Base-by-base conservation (phyloP, 1,140 invertebrate species). In the Oppia nitens region DNA sequence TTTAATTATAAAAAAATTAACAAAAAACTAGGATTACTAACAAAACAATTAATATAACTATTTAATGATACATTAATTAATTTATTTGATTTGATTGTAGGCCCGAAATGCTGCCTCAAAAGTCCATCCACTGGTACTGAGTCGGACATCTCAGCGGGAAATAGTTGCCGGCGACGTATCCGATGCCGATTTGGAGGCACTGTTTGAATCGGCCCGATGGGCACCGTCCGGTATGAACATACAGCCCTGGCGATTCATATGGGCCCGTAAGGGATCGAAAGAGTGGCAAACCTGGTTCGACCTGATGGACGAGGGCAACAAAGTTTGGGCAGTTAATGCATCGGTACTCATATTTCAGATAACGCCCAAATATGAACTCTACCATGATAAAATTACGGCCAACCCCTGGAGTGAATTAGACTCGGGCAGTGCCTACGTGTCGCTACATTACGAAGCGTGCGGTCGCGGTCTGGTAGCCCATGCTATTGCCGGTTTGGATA, bases 151-250 rank as follows among this genome's bases (percentile, higher is more conserved):
- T 21, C 26, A 47, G 28, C 29, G 55, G 17, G 29, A 47, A 27
- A 56, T 56, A 45, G 48, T 17, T 26, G 55, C 32, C 20, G n/a
- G n/a, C 26, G 6, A 29, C 1, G 24, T 56, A 14, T 20, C 12
- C n/a, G 28, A 56, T 14, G 50, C 12, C 45, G 28, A 56, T 17
- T 2, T 56, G 17, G 48, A 47, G 55, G 45, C 55, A 47, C 24
- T 56, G 55, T 56, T 56, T 56, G 55, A 56, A 56, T 29, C 55
- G 20, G 50, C 55, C 20, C 55, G 55, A 27, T 56, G 55, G 55
- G 40, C 55, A 24, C 55, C 55, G 29, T 47, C 40, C 9, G n/a
- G 48, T 49, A 47, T 20, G n/a, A 56, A 56, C 26, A 47, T 24
- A 23, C 55, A 56, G 48, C 26, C 17, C 14, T 56, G 55, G 55